Evolutionary conservation across 2,797 vertebrate species (phyloP).

Genomic region (Sebastes matsubarae): DNA sequence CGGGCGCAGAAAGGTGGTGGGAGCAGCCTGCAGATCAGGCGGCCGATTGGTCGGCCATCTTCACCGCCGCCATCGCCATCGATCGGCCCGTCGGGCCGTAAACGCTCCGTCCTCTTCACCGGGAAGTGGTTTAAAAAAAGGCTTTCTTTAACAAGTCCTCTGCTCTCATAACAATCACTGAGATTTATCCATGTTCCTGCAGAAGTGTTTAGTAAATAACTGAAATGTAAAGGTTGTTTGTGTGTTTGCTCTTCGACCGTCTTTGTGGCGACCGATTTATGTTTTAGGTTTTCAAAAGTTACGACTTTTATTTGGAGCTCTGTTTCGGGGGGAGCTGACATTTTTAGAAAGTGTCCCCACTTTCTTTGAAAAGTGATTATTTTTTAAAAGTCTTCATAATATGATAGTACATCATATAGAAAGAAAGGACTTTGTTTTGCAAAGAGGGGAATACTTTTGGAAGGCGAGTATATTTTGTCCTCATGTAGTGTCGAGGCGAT

Average conservation of each 20-base stretch:
- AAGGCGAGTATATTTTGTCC: too few species aligned
- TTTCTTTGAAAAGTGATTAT: too few species aligned
- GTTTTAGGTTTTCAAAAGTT: too few species aligned
- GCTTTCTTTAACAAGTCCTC: background rate
- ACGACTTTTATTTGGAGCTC: too few species aligned
- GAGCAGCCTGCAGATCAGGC: conserved; percentile 8
- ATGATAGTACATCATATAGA: too few species aligned
- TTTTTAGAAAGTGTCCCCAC: background rate
- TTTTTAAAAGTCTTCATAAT: too few species aligned
- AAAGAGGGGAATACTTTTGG: too few species aligned
- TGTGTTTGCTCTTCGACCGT: background rate
- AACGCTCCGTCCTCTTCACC: background rate
- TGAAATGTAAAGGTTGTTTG: background rate
- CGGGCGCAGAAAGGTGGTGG: background rate
- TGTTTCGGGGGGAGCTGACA: too few species aligned
- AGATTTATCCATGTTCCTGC: background rate
- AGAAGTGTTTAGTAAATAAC: too few species aligned
- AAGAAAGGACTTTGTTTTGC: too few species aligned
- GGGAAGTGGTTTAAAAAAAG: background rate
- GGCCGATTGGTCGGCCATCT: background rate
- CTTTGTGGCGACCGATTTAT: background rate
- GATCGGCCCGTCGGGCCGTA: background rate
- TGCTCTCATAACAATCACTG: background rate
- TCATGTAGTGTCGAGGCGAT: too few species aligned
- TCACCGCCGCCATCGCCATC: background rate